Conservation (phyloP, 2,113 vertebrate genomes). For the Callopanchax toddi region DNA sequence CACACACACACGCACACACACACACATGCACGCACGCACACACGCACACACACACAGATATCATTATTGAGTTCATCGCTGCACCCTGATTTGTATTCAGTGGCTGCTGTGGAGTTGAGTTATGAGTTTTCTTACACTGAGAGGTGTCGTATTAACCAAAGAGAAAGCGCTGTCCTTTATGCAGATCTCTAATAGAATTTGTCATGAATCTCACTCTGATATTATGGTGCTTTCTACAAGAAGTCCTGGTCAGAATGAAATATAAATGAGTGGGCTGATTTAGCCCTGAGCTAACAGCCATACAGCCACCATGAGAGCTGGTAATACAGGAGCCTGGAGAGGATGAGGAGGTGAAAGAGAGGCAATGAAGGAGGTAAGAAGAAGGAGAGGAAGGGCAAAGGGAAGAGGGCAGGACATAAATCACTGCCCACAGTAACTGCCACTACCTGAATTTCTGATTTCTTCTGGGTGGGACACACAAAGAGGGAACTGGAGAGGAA, state of each 20-base stretch:
- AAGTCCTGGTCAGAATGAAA: slow-evolving; percentile 3
- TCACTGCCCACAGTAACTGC: slow-evolving; percentile 38
- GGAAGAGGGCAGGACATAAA: slow-evolving; percentile 46
- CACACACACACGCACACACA: slow-evolving; percentile 21
- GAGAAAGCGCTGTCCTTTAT: background rate
- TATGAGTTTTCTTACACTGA: slow-evolving; percentile 46
- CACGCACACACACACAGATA: slow-evolving; percentile 1
- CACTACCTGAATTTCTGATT: slow-evolving; percentile 34
- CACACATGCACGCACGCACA: slow-evolving; percentile 15
- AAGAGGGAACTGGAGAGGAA: slow-evolving; percentile 26
- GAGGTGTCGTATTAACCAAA: slow-evolving; percentile 49
- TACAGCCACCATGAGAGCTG: background rate
- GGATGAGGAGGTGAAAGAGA: background rate
- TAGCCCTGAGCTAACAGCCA: background rate
- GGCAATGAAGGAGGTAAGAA: background rate
- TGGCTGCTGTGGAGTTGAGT: slow-evolving; percentile 47
- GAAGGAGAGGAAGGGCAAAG: background rate
- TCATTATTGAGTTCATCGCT: slow-evolving; percentile 41
- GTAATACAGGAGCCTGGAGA: background rate
- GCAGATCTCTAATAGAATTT: slow-evolving; percentile 5
- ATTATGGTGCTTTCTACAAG: background rate
- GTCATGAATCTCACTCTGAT: slow-evolving; percentile 21
- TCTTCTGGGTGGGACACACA: too few relatives aligned
- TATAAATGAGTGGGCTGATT: background rate
- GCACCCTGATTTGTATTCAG: slow-evolving; percentile 65